Conservation (phyloP, 2,797 vertebrate species). For the Sebastes baramenuke region DNA sequence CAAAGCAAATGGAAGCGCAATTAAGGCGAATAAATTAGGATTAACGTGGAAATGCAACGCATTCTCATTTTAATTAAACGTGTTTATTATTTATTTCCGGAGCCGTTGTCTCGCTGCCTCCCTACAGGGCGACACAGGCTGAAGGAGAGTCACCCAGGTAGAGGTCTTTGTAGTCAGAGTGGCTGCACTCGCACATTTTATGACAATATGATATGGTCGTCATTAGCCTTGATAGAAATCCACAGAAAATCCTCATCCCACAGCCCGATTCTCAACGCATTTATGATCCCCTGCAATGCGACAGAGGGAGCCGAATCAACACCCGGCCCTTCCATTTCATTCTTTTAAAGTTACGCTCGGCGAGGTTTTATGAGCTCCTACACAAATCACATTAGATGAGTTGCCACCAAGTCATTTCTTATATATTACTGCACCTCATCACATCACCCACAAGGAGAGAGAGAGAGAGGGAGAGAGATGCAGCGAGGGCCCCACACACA, state of each 20-base stretch:
- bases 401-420: constrained; percentile 76
- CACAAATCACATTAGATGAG: constrained; percentile 80
- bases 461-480: constrained; percentile 29
- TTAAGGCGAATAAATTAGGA: constrained; percentile 84
- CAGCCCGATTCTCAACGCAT: constrained; percentile 48
- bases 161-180: constrained; percentile 24
- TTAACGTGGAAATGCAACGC: constrained; percentile 74
- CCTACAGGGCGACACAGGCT: constrained; percentile 30
- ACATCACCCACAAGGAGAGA: constrained; percentile 46
- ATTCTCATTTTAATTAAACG: constrained; percentile 84
- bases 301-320: constrained; percentile 61
- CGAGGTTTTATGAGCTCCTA: constrained; percentile 73
- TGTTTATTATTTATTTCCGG: constrained; percentile 83
- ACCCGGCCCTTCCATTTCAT: constrained; percentile 60
- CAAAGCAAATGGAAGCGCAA: constrained; percentile 78
- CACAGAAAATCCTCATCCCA: constrained; percentile 54
- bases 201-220: constrained; percentile 44
- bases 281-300: constrained; percentile 78
- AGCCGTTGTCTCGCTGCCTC: constrained; percentile 44
- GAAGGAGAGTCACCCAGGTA: constrained; percentile 25
- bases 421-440: constrained; percentile 75
- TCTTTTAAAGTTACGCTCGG: constrained; percentile 78
- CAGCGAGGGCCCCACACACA: constrained; percentile 29
- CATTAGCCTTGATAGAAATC: constrained; percentile 61
- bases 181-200: constrained; percentile 26